These are phyloP conservation scores for Trogon melanurus DNA, from an alignment of 2,113 vertebrate genomes.

Conservation along the genomic window DNA sequence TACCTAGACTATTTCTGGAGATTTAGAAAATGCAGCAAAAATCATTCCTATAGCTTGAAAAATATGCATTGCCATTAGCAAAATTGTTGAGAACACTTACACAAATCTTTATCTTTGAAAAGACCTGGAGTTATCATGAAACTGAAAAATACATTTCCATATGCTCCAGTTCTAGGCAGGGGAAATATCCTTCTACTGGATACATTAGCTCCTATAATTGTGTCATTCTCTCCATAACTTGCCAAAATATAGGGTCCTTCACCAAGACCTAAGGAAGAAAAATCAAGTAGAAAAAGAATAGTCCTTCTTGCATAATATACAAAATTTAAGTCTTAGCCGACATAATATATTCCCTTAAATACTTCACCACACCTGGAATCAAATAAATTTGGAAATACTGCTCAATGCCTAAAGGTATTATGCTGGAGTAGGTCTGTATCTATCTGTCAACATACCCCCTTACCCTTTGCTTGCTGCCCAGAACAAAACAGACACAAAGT, in stretches of 20 bases:
- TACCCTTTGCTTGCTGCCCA: background rate
- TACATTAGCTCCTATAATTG: constrained; percentile 88
- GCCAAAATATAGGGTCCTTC: constrained; percentile 92
- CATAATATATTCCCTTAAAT: background rate
- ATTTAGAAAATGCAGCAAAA: background rate
- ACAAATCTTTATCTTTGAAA: constrained; percentile 88
- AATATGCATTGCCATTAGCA: background rate
- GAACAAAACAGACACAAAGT: background rate
- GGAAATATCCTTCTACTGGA: constrained; percentile 89
- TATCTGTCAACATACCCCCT: background rate
- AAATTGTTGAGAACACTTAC: constrained; percentile 80
- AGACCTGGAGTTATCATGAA: constrained; percentile 95
- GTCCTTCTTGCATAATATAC: background rate
- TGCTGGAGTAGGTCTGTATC: background rate
- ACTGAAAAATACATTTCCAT: constrained; percentile 84
- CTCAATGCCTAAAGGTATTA: background rate
- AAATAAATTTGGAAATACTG: background rate
- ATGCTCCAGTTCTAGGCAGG: constrained; percentile 77
- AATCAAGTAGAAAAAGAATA: background rate
- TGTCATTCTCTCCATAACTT: constrained; percentile 84
- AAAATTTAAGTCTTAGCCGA: background rate
- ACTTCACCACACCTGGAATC: background rate
- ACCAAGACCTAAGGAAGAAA: constrained; percentile 84
- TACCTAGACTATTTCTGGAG: background rate
- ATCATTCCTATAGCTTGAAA: background rate